Percentiles rank a stretch among this genome's conserved stretches.
phyloP scores from a whole-genome alignment of 2,113 vertebrate species.

The Bos indicus region DNA sequence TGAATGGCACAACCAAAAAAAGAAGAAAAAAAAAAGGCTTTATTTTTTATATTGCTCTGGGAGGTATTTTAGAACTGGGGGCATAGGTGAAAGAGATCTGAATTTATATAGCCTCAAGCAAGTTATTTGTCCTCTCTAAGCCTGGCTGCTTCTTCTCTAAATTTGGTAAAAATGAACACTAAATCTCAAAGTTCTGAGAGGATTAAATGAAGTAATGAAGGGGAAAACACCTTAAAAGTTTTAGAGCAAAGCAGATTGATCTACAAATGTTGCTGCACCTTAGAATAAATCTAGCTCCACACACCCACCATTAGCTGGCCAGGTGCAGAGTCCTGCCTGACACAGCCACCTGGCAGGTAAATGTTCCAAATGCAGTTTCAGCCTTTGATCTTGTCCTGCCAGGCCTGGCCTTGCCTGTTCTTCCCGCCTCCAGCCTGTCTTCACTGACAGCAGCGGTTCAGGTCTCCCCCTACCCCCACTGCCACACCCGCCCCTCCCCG shows the following conservation, averaged over 20 bases:
- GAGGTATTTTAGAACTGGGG: neutral
- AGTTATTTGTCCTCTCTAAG: neutral
- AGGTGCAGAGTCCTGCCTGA: neutral
- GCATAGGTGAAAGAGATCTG: neutral
- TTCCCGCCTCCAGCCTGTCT: neutral
- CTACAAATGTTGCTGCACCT: neutral
- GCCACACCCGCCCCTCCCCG: neutral
- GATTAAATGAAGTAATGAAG: neutral
- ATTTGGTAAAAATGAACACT: neutral
- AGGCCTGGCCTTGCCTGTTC: neutral
- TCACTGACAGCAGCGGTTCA: neutral
- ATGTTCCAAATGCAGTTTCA: neutral
- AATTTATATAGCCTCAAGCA: neutral
- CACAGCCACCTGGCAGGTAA: neutral
- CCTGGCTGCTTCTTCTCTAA: neutral
- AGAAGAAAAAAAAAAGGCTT: neutral
- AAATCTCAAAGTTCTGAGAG: neutral
- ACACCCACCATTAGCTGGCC: neutral
- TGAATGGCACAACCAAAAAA: neutral
- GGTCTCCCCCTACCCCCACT: neutral
- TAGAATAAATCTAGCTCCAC: neutral
- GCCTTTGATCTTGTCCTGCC: neutral
- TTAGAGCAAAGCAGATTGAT: neutral
- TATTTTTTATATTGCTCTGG: neutral
- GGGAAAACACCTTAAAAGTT: neutral